Evolutionary conservation across 2,113 vertebrate genomes (phyloP), one percentile per base, ranked within the genome.

Genomic region (Indicator indicator): DNA sequence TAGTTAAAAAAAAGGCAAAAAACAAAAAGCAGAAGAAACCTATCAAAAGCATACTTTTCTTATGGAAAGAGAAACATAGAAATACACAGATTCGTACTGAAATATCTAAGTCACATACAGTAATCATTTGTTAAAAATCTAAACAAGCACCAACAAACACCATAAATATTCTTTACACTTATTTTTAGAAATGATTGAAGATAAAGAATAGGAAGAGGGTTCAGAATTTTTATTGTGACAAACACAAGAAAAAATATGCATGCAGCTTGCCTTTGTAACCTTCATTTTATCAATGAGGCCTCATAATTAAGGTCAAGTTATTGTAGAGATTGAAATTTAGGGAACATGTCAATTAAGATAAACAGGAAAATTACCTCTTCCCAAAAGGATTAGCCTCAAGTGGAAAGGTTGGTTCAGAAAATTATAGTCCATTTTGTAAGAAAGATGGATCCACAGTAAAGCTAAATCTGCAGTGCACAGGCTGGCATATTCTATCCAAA

Each of bases 221-320:
- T 69, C 71, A 24, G 55, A 89, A 79, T 92, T 94, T 90, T 86
- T 63, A 68, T 80, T 9, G 2, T 86, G 65, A 91, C 20, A 86
- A 93, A 94, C 23, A 83, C 26, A 68, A 38, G n/a, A 81, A 91
- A 92, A 80, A 89, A 74, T 70, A 89, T 32, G 44, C 24, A 90
- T 26, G 20, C 38, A 77, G 33, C 65, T 89, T 95, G 69, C 27
- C 63, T 86, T 69, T 40, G 60, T 86, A 96, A 85, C 82, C 84
- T 91, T 82, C 69, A 90, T 86, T 95, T 96, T 88, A 81, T 86
- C 93, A 95, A 88, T 40, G 58, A 88, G 83, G 62, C 44, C 83
- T 75, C n/a, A 86, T 90, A 96, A 96, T 94, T 95, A 94, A 93
- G 91, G 79, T 94, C 91, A 93, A 95, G 88, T 93, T 95, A 89